Evolutionary conservation across 2,888 invertebrate genomes (phyloP).

Genomic region (Torymus tubicola): DNA sequence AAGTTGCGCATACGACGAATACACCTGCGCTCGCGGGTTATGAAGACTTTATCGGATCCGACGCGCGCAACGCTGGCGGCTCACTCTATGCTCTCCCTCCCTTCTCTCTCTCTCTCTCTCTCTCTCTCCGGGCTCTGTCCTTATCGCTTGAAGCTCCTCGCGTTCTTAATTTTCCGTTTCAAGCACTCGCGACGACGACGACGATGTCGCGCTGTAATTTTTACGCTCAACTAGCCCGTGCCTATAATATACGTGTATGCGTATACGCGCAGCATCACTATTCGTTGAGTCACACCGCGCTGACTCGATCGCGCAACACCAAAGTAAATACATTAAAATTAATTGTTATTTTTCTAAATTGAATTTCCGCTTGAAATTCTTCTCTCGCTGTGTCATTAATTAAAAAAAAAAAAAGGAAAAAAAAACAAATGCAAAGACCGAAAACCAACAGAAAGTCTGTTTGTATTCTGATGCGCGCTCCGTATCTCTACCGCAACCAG

Average conservation of each 20-base stretch:
- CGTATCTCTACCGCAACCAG: no score
- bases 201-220: background rate
- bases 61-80: no score
- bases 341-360: no score
- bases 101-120: constrained; percentile 11
- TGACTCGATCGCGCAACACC: no score
- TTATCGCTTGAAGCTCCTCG: constrained; percentile 48
- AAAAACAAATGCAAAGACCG: no score
- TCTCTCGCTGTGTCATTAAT: no score
- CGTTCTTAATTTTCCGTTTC: constrained; percentile 42
- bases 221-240: constrained; percentile 27
- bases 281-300: constrained; percentile 15
- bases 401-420: no score
- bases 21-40: constrained; percentile 37
- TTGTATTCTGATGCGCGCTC: no score
- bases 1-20: background rate
- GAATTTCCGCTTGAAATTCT: no score
- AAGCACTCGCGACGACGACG: background rate
- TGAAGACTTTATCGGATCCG: constrained; percentile 46
- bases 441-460: no score
- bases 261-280: constrained; percentile 14
- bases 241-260: background rate
- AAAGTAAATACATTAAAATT: no score
- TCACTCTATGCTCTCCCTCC: background rate
- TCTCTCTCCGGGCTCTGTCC: background rate